phyloP scores from a whole-genome alignment of 2,888 invertebrate species.

The Synergus gifuensis region DNA sequence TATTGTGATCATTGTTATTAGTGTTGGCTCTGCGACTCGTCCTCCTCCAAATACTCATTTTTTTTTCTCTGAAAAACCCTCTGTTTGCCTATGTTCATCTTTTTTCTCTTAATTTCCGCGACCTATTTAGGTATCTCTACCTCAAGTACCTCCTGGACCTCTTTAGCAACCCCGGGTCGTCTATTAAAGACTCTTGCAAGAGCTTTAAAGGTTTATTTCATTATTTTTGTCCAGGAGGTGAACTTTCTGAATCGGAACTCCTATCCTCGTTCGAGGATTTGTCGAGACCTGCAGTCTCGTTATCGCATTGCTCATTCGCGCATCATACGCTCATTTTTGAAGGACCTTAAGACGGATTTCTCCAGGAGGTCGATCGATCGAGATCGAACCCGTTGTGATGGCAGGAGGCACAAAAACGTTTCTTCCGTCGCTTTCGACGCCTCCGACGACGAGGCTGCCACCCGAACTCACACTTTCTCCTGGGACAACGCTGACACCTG shows the following conservation, averaged over 20 bases:
- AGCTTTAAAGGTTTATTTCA: conserved; percentile 1
- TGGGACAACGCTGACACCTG: conserved; percentile 34
- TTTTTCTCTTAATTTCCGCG: conserved; percentile 10
- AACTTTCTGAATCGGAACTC: conserved; percentile 9
- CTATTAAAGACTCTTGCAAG: background rate
- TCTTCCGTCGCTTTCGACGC: conserved; percentile 49
- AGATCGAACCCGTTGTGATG: conserved; percentile 45
- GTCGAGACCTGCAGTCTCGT: conserved; percentile 10
- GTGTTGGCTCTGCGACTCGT: conserved; percentile 38
- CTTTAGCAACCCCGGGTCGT: too few relatives aligned
- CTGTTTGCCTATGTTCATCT: background rate
- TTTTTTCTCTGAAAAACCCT: conserved; percentile 32
- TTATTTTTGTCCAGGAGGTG: conserved; percentile 11
- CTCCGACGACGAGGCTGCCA: conserved; percentile 45
- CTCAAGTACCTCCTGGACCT: conserved; percentile 1
- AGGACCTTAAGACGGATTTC: conserved; percentile 40
- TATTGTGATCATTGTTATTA: conserved; percentile 45
- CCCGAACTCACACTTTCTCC: conserved; percentile 36
- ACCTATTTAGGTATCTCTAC: background rate
- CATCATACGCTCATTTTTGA: conserved; percentile 41
- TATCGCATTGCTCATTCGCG: conserved; percentile 28
- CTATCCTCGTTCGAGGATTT: conserved; percentile 26
- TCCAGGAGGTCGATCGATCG: conserved; percentile 46
- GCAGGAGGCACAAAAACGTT: conserved; percentile 46
- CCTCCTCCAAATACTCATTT: conserved; percentile 11